Conservation (phyloP, 2,888 invertebrate species). For the Melipona beecheii region DNA sequence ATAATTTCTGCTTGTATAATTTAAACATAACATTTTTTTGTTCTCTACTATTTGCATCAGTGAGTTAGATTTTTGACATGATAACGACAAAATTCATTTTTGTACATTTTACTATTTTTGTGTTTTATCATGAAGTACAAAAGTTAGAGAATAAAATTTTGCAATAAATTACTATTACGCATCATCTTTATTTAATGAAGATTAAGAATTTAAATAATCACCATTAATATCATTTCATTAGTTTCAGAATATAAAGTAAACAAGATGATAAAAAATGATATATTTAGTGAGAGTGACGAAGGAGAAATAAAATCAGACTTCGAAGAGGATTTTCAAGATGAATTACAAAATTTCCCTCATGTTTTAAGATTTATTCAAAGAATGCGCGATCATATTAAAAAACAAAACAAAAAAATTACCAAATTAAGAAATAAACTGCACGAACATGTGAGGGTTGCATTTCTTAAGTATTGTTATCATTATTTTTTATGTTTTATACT, state of each 20-base stretch:
- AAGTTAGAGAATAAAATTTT: background rate
- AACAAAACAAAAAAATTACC: slow-evolving; percentile 86
- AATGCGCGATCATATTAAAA: slow-evolving; percentile 86
- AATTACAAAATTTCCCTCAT: slow-evolving; percentile 87
- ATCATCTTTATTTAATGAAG: background rate
- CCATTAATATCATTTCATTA: background rate
- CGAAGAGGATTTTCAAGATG: slow-evolving; percentile 70
- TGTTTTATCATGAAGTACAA: background rate
- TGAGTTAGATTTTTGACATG: background rate
- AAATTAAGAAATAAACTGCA: slow-evolving; percentile 86
- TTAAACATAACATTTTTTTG: background rate
- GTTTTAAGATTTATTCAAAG: slow-evolving; percentile 86
- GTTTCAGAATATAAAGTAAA: slow-evolving; percentile 4
- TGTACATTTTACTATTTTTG: background rate
- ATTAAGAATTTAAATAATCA: background rate
- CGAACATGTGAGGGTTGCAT: slow-evolving; percentile 51
- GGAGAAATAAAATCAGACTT: slow-evolving; percentile 66
- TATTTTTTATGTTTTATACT: background rate
- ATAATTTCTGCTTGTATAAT: background rate
- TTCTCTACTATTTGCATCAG: background rate
- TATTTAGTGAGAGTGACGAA: slow-evolving; percentile 71
- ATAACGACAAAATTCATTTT: background rate
- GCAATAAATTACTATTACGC: background rate
- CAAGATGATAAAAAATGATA: slow-evolving; percentile 61
- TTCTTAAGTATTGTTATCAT: background rate